These are phyloP conservation scores for Hartigia nigra DNA, from an alignment of 2,888 invertebrate species.

Conservation along the genomic window DNA sequence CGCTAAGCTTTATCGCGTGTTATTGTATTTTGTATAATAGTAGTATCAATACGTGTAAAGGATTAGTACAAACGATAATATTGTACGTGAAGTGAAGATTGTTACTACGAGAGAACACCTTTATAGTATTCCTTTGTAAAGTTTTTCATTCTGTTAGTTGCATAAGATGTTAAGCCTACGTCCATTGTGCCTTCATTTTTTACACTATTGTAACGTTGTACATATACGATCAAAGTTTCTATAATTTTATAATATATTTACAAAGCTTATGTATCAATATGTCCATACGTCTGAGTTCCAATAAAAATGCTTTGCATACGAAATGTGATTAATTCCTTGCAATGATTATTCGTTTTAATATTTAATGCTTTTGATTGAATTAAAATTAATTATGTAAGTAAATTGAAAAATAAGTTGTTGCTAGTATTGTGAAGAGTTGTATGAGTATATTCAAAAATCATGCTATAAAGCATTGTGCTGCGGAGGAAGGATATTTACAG, in stretches of 20 bases:
- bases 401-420: background rate
- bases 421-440: background rate
- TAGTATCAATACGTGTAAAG: background rate
- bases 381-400: background rate
- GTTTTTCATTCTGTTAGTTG: slow-evolving; percentile 6
- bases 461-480: background rate
- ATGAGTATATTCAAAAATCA: background rate
- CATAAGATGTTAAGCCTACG: slow-evolving; percentile 6
- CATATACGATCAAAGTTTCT: slow-evolving; percentile 18
- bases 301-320: slow-evolving; percentile 14
- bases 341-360: background rate
- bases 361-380: background rate
- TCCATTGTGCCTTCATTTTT: slow-evolving; percentile 23
- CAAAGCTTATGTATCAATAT: slow-evolving; percentile 16
- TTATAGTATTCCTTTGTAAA: slow-evolving; percentile 11
- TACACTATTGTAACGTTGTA: slow-evolving; percentile 13
- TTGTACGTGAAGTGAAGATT: background rate
- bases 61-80: background rate
- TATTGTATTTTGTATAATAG: background rate
- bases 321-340: background rate
- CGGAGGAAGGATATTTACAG: background rate
- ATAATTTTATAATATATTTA: slow-evolving; percentile 23
- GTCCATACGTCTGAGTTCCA: slow-evolving; percentile 14
- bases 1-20: background rate
- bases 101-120: background rate